Evolutionary conservation across 2,797 vertebrate genomes (phyloP).

Genomic region (Thripadectes ignobilis): DNA sequence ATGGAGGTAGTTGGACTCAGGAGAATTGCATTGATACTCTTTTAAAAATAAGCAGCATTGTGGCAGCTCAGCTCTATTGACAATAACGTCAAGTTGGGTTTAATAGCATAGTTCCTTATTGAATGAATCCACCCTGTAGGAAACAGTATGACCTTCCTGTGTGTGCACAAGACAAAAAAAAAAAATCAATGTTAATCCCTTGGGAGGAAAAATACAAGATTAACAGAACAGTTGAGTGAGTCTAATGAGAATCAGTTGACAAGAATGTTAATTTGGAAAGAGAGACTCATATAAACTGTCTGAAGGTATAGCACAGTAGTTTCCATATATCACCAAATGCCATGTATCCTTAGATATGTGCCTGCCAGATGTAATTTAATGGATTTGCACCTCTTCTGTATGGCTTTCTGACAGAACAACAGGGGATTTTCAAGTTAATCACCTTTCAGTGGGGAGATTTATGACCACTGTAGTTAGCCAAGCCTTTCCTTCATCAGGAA

Average conservation of each 20-base stretch:
- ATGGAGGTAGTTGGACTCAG: not conserved
- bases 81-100: not conserved
- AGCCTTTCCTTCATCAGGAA: not conserved
- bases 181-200: slow-evolving; percentile 40
- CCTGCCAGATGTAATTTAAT: slow-evolving; percentile 9
- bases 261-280: slow-evolving; percentile 46
- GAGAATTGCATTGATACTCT: slow-evolving; percentile 11
- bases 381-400: slow-evolving; percentile 1
- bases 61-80: slow-evolving; percentile 20
- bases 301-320: not conserved
- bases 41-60: not conserved
- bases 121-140: slow-evolving; percentile 43
- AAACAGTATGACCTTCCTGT: slow-evolving; percentile 44
- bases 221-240: slow-evolving; percentile 22
- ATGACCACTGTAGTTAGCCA: not conserved
- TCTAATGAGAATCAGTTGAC: slow-evolving; percentile 54
- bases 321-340: not conserved
- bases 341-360: not conserved
- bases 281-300: not conserved
- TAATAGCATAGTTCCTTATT: slow-evolving; percentile 35
- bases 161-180: not conserved
- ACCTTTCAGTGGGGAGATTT: slow-evolving; percentile 21
- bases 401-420: slow-evolving; percentile 9
- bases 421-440: slow-evolving; percentile 35
- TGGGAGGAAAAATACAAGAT: slow-evolving; percentile 33